phyloP scores from a whole-genome alignment of 2,797 vertebrate genomes.

The Zalophus californianus region DNA sequence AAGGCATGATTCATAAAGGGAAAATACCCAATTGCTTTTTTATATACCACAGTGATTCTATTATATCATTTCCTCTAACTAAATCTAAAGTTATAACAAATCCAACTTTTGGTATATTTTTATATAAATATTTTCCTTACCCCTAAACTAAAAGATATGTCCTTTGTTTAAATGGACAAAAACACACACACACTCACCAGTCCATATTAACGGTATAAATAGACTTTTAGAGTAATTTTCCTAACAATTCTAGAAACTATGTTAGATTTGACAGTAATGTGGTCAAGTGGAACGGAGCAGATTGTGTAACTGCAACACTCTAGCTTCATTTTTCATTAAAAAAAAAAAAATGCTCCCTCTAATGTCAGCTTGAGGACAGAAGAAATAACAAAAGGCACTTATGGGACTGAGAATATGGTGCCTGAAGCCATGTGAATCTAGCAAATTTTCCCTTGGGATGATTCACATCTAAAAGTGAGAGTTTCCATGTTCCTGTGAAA shows the following conservation, averaged over 20 bases:
- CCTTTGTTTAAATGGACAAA: slow-evolving; percentile 25
- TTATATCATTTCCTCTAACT: not conserved
- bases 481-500: slow-evolving; percentile 63
- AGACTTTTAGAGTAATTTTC: not conserved
- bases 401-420: slow-evolving; percentile 16
- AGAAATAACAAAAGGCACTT: slow-evolving; percentile 44
- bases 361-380: slow-evolving; percentile 61
- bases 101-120: not conserved
- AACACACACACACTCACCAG: not conserved
- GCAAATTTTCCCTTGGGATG: slow-evolving; percentile 56
- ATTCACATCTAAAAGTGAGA: slow-evolving; percentile 70
- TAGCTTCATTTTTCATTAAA: slow-evolving; percentile 50
- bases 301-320: slow-evolving; percentile 42
- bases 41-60: not conserved
- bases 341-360: not conserved
- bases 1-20: not conserved
- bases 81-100: not conserved
- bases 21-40: slow-evolving; percentile 1
- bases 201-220: not conserved
- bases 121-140: not conserved
- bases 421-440: slow-evolving; percentile 1
- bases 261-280: slow-evolving; percentile 27
- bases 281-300: slow-evolving; percentile 49
- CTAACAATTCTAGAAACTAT: slow-evolving; percentile 50
- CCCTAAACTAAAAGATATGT: not conserved